Base-by-base conservation (phyloP, 1,140 invertebrate genomes). In the Rhynchophorus ferrugineus region DNA sequence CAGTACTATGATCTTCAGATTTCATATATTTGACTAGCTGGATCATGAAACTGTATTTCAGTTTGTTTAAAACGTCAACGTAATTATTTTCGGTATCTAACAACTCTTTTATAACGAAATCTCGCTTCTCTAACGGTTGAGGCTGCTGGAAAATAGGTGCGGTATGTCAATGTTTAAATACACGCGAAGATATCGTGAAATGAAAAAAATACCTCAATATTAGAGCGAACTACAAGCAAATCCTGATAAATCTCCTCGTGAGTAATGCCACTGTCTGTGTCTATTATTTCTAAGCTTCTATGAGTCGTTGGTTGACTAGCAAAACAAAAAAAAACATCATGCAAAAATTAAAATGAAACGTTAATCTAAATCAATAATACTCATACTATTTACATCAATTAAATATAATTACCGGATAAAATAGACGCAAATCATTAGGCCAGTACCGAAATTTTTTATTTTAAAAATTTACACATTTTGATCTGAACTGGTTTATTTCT, bases 31-130 rank as follows among this genome's bases (percentile, higher is more conserved):
- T 73, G 47, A 79, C 78, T n/a, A 97, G 71, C 11, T 88, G 88
- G 51, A 78, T 74, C 62, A 89, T 81, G 63, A 92, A 95, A 68
- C 88, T 82, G 49, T 79, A 79, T 45, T 87, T 82, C 34, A 98
- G 79, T 73, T 91, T 95, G 61, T 81, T 81, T 13, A 99, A 75
- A 29, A 95, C 95, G 60, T 95, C 90, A 14, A 96, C 84, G 69
- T 98, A 99, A 73, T 98, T 98, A 54, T 85, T 87, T 72, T 99
- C 95, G 0, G 95, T 98, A 71, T 97, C 93, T 9, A 97, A 79
- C 3, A 99, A 74, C 71, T 99, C 95, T 62, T 91, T 85, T 54
- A 98, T 88, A 42, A 95, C 94, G 68, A 94, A 94, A 72, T 98
- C 94, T 50, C 93, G 75, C 71, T 96, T 96, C 67, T 92, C 90